A percentile compares a stretch with the other conserved stretches of the same genome.
Evolutionary conservation across 2,113 vertebrate genomes (phyloP).

Genomic region (Struthidea cinerea): DNA sequence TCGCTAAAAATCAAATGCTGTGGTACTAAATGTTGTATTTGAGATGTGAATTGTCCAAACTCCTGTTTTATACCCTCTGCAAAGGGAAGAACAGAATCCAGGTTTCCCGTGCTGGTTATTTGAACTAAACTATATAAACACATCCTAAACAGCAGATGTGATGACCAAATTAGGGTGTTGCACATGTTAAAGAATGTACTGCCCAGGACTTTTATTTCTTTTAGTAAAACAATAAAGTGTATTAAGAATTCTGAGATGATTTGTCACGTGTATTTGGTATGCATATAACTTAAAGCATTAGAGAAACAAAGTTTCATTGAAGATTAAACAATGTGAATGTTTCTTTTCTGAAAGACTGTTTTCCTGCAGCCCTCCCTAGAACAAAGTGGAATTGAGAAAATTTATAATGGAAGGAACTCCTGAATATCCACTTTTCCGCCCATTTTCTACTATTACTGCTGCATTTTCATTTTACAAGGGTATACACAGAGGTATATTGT

Average conservation of each 20-base stretch:
- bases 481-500: neutral
- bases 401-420: neutral
- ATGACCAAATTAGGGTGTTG: neutral
- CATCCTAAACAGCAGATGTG: neutral
- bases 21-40: neutral
- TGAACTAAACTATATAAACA: neutral
- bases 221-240: neutral
- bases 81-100: neutral
- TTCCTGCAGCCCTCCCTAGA: neutral
- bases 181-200: neutral
- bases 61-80: neutral
- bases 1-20: neutral
- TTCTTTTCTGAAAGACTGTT: neutral
- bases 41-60: neutral
- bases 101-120: neutral
- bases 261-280: neutral
- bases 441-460: neutral
- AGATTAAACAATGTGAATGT: rapidly evolving
- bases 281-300: neutral
- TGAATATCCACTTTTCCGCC: neutral
- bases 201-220: neutral
- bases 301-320: neutral
- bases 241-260: neutral
- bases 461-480: neutral
- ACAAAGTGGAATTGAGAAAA: neutral